Conservation (phyloP, 2,888 invertebrate genomes). For the Schizaphis graminum region DNA sequence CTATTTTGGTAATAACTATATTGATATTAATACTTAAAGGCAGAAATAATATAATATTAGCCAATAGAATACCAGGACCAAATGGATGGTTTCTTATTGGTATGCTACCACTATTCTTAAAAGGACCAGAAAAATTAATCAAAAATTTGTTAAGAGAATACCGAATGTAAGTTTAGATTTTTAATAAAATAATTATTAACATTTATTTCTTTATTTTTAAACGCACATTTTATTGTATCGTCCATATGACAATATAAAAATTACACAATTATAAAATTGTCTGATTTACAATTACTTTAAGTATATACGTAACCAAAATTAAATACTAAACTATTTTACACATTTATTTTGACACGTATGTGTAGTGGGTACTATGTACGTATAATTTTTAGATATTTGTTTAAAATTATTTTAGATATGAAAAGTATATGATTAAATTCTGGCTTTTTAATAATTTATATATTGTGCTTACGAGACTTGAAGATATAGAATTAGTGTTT, state of each 20-base stretch:
- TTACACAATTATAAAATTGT: neutral
- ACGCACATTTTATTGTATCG: neutral
- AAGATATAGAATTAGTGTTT: conserved; percentile 44
- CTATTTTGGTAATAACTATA: neutral
- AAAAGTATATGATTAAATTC: conserved; percentile 21
- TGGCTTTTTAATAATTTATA: conserved; percentile 48
- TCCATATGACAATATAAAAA: neutral
- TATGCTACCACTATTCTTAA: neutral
- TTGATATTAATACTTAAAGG: neutral
- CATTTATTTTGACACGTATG: neutral
- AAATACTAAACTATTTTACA: neutral
- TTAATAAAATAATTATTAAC: neutral
- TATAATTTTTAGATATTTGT: neutral
- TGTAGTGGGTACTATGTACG: neutral
- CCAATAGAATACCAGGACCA: conserved; percentile 33
- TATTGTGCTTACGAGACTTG: conserved; percentile 38
- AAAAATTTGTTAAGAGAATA: neutral
- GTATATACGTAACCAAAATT: neutral
- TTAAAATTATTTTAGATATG: conserved; percentile 33
- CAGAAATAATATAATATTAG: conserved; percentile 4
- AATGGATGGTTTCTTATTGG: conserved; percentile 43
- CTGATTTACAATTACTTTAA: neutral
- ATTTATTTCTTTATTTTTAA: neutral
- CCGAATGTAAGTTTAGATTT: conserved; percentile 41
- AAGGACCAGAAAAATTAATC: conserved; percentile 28